Evolutionary conservation across 2,797 vertebrate genomes (phyloP).

Genomic region (Remorina albescens): DNA sequence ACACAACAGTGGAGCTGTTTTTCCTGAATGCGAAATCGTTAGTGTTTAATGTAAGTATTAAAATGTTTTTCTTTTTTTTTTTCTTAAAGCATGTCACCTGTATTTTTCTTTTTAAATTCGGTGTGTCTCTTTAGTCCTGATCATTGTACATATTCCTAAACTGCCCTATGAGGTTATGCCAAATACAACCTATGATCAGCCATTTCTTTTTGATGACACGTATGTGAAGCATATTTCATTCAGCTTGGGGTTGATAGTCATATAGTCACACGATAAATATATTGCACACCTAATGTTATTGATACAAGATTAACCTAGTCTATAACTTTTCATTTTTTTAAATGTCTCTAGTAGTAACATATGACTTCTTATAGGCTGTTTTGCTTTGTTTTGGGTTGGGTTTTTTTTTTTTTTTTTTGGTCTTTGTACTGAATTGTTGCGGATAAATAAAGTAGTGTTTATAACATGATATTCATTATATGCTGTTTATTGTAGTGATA

Average conservation of each 20-base stretch:
- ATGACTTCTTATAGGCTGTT: neutral
- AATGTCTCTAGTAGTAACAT: neutral
- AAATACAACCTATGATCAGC: neutral
- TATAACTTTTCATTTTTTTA: neutral
- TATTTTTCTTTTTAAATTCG: neutral
- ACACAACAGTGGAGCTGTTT: conserved; percentile 95
- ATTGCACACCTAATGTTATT: neutral
- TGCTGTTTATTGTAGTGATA: neutral
- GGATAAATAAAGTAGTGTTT: neutral
- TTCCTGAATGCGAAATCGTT: conserved; percentile 96
- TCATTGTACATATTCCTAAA: neutral
- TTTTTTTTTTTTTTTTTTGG: too few relatives aligned
- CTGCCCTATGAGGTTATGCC: neutral
- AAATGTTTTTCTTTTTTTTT: conserved; percentile 3
- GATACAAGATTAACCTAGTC: neutral
- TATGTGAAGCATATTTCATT: neutral
- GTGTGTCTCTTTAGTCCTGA: neutral
- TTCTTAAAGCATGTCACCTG: neutral
- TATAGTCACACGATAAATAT: neutral
- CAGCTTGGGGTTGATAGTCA: neutral
- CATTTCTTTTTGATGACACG: neutral
- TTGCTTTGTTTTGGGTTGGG: too few relatives aligned
- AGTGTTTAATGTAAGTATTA: conserved; percentile 92
- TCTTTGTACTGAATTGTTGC: conserved; percentile 1
- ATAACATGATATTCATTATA: neutral